Conservation (phyloP, 2,113 vertebrate species). For the Alosa alosa region DNA sequence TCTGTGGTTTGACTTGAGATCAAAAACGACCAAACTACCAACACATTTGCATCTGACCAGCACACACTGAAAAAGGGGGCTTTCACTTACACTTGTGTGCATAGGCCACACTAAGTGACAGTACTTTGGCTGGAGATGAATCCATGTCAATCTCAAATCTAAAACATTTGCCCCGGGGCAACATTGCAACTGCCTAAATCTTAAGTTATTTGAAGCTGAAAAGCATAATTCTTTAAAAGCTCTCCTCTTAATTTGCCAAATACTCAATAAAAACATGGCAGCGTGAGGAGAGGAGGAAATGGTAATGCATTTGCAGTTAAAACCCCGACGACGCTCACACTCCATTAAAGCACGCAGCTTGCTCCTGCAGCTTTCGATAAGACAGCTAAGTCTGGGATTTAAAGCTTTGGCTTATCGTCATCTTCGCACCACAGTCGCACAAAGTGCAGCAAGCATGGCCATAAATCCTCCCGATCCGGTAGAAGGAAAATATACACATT, state of each 20-base stretch:
- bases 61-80: background rate
- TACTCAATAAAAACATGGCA: conserved; percentile 47
- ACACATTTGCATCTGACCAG: background rate
- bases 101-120: conserved; percentile 1
- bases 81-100: conserved; percentile 8
- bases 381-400: conserved; percentile 77
- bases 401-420: conserved; percentile 75
- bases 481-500: conserved; percentile 56
- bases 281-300: conserved; percentile 43
- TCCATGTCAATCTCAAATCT: conserved; percentile 33
- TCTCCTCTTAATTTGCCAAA: conserved; percentile 29
- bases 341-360: conserved; percentile 64
- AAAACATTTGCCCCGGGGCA: conserved; percentile 24
- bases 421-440: conserved; percentile 67
- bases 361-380: conserved; percentile 75
- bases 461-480: conserved; percentile 60
- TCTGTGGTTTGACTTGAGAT: conserved; percentile 11
- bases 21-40: conserved; percentile 15
- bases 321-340: conserved; percentile 51
- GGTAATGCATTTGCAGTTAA: conserved; percentile 66
- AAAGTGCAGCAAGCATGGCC: conserved; percentile 67
- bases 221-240: conserved; percentile 56
- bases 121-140: conserved; percentile 9
- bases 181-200: background rate
- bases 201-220: conserved; percentile 50